phyloP scores from a whole-genome alignment of 2,113 vertebrate species.

The Sceloporus tristichus region DNA sequence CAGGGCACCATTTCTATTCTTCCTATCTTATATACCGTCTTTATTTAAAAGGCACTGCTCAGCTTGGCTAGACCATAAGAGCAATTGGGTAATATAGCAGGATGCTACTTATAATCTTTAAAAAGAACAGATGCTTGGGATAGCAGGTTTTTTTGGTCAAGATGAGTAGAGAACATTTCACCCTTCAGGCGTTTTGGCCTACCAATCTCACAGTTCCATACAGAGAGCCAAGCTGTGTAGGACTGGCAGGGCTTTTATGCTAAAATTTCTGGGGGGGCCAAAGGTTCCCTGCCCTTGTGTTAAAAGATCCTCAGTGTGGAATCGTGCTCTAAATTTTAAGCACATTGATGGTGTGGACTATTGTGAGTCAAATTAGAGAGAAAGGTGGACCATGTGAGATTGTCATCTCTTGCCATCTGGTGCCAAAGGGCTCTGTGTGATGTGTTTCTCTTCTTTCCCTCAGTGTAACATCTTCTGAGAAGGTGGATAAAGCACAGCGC shows the following conservation, averaged over 20 bases:
- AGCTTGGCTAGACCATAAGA: background rate
- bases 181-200: no score
- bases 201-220: no score
- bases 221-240: no score
- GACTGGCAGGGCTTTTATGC: no score
- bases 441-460: conserved; percentile 57
- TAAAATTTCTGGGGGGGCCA: no score
- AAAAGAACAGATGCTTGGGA: background rate
- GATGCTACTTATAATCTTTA: background rate
- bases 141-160: background rate
- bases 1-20: background rate
- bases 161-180: no score
- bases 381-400: background rate
- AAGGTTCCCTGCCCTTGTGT: background rate
- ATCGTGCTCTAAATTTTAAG: background rate
- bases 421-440: background rate
- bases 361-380: background rate
- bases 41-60: background rate
- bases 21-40: background rate
- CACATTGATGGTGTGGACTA: background rate
- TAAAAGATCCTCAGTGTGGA: background rate
- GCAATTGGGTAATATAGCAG: background rate
- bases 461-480: conserved; percentile 98
- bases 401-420: background rate
- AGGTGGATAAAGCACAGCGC: conserved; percentile 98